Conservation (phyloP, 2,888 invertebrate genomes). For the Drosophila pseudotakahashii region DNA sequence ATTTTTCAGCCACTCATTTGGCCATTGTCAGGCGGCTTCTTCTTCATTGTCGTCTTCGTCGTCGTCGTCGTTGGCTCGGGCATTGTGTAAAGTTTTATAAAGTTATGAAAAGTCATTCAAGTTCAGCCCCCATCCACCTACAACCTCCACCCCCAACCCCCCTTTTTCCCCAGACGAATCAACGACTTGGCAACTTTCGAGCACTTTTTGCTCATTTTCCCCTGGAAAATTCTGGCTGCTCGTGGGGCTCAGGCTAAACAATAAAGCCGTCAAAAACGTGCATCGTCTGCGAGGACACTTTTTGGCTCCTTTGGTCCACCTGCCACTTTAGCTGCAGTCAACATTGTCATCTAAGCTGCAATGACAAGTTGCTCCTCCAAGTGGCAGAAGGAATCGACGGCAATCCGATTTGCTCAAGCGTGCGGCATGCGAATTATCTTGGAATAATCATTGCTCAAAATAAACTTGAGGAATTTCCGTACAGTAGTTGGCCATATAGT, state of each 20-base stretch:
- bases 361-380: slow-evolving; percentile 49
- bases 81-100: slow-evolving; percentile 71
- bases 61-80: slow-evolving; percentile 37
- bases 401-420: neutral
- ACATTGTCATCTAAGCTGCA: slow-evolving; percentile 51
- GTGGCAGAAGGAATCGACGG: neutral
- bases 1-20: slow-evolving; percentile 49
- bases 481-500: neutral
- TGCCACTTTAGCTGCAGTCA: slow-evolving; percentile 26
- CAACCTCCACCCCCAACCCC: too few species aligned
- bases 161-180: slow-evolving; percentile 3
- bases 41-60: slow-evolving; percentile 54
- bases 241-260: slow-evolving; percentile 50
- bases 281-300: slow-evolving; percentile 55
- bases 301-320: slow-evolving; percentile 18
- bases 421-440: slow-evolving; percentile 1
- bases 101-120: slow-evolving; percentile 78
- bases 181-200: slow-evolving; percentile 67
- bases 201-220: slow-evolving; percentile 75
- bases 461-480: neutral
- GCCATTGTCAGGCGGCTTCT: slow-evolving; percentile 64
- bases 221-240: slow-evolving; percentile 41
- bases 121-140: slow-evolving; percentile 45
- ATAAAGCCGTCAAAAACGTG: slow-evolving; percentile 74
- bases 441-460: neutral